phyloP scores from a whole-genome alignment of 2,113 vertebrate genomes.

The Hystrix cristata region DNA sequence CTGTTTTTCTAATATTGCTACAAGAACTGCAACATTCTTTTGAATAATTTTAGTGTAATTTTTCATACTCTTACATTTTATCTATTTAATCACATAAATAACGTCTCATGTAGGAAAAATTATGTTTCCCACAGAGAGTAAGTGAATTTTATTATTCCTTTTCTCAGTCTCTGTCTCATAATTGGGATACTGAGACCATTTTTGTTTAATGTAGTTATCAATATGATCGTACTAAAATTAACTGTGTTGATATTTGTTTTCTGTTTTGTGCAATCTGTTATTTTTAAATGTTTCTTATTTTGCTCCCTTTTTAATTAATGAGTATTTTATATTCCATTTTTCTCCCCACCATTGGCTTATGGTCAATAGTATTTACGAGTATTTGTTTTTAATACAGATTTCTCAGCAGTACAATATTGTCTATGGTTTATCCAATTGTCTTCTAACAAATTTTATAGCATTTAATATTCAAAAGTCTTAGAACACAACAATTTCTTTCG shows the following conservation, averaged over 20 bases:
- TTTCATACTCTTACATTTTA: background rate
- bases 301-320: background rate
- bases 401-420: background rate
- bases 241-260: background rate
- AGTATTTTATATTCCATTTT: background rate
- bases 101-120: background rate
- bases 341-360: background rate
- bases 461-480: background rate
- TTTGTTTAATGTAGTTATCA: background rate
- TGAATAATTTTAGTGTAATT: background rate
- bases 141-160: background rate
- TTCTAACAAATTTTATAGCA: background rate
- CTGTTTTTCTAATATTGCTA: background rate
- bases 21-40: background rate
- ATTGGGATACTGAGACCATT: background rate
- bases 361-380: background rate
- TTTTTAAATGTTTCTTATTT: background rate
- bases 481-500: background rate
- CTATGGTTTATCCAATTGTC: background rate
- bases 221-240: background rate
- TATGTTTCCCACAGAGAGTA: background rate
- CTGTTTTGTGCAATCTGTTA: background rate
- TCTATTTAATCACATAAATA: background rate
- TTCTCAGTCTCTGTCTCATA: background rate
- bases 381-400: background rate